phyloP scores from a whole-genome alignment of 2,888 invertebrate genomes.

The Chloroclysta siterata region DNA sequence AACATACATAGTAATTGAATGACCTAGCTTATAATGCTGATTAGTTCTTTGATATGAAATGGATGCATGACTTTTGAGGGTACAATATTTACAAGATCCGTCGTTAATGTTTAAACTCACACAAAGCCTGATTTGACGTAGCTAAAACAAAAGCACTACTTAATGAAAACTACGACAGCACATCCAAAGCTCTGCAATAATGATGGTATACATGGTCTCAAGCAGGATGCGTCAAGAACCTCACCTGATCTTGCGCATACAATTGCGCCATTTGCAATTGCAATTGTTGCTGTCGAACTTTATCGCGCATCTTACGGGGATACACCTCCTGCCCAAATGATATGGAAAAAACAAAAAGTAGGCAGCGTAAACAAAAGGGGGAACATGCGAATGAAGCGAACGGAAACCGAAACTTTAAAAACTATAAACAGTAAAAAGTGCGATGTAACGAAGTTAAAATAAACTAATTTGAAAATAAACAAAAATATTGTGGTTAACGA shows the following conservation, averaged over 20 bases:
- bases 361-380: constrained; percentile 83
- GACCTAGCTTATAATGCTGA: constrained; percentile 8
- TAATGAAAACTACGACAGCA: constrained; percentile 76
- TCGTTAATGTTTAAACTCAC: constrained; percentile 37
- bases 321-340: constrained; percentile 90
- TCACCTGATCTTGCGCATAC: constrained; percentile 84
- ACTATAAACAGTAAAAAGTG: constrained; percentile 56
- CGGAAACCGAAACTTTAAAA: constrained; percentile 47
- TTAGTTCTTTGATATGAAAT: constrained; percentile 18
- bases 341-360: constrained; percentile 85
- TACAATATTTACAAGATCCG: constrained; percentile 17
- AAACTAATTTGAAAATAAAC: constrained; percentile 58
- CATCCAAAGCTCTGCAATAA: constrained; percentile 77
- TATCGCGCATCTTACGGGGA: constrained; percentile 93
- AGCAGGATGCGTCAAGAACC: constrained; percentile 80
- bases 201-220: constrained; percentile 64
- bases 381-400: constrained; percentile 76
- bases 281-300: constrained; percentile 89
- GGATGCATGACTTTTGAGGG: constrained; percentile 28
- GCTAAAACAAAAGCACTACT: constrained; percentile 70
- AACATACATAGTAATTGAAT: constrained; percentile 1
- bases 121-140: constrained; percentile 56
- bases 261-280: constrained; percentile 86
- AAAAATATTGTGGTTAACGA: constrained; percentile 66
- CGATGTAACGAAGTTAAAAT: constrained; percentile 58